Conservation (phyloP, 2,113 vertebrate genomes). For the Serilophus lunatus region DNA sequence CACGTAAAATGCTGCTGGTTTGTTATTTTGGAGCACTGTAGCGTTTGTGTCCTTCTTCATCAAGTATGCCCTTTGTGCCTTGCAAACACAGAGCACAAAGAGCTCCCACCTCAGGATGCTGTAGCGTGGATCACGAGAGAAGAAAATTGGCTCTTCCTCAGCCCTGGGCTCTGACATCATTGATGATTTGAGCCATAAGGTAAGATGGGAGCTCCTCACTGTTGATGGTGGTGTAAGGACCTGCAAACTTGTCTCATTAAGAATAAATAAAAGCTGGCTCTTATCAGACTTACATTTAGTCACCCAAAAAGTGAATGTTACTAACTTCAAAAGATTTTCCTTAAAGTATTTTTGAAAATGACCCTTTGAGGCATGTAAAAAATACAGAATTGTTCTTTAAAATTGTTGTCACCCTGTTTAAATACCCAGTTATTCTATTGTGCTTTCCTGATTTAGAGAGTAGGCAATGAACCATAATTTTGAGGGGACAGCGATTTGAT, state of each 20-base stretch:
- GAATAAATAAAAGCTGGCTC: background rate
- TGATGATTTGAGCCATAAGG: background rate
- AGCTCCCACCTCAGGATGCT: background rate
- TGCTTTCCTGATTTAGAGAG: background rate
- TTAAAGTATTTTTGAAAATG: background rate
- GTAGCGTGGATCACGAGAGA: background rate
- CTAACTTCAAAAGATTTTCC: background rate
- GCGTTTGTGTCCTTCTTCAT: background rate
- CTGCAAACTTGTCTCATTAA: background rate
- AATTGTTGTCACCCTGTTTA: background rate
- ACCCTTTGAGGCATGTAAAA: background rate
- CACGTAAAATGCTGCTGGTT: background rate
- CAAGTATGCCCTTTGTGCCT: background rate
- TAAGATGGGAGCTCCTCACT: background rate
- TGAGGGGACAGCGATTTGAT: background rate
- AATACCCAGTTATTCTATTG: background rate
- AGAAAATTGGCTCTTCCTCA: background rate
- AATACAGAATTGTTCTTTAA: background rate
- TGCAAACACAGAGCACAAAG: background rate
- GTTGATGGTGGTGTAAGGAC: background rate
- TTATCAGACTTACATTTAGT: background rate
- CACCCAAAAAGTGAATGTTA: background rate
- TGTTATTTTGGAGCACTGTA: background rate
- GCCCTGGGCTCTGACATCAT: background rate
- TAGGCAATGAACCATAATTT: background rate